A percentile compares a stretch with the other conserved stretches of the same genome.
These are phyloP conservation scores for Caenorhabditis virilis DNA, from an alignment of 2,888 invertebrate genomes.

Conservation along the genomic window DNA sequence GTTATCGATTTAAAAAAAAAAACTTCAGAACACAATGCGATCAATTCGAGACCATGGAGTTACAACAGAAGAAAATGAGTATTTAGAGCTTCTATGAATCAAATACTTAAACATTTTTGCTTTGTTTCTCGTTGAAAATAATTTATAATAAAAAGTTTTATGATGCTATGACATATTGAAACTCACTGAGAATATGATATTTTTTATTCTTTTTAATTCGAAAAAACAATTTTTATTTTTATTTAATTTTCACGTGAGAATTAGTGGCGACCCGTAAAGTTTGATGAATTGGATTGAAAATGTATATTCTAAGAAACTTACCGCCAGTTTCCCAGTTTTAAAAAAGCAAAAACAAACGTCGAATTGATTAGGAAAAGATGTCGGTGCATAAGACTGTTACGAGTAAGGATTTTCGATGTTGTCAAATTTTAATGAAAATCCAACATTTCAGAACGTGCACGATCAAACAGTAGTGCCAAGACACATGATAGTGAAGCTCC, in stretches of 20 bases:
- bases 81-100: conserved; percentile 3
- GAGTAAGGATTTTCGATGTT: too few species aligned
- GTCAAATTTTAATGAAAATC: too few species aligned
- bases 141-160: background rate
- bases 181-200: background rate
- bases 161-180: background rate
- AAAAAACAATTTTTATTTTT: background rate
- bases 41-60: background rate
- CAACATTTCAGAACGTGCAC: conserved; percentile 2
- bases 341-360: too few species aligned
- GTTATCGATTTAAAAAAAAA: background rate
- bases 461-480: conserved; percentile 1
- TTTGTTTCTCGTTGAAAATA: too few species aligned
- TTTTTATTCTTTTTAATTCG: background rate
- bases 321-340: too few species aligned
- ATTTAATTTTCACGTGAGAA: too few species aligned
- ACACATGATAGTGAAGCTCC: conserved; percentile 3
- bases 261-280: too few species aligned
- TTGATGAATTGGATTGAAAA: too few species aligned
- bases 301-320: too few species aligned
- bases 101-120: too few species aligned
- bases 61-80: conserved; percentile 1
- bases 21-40: background rate
- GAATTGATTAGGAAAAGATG: too few species aligned
- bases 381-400: too few species aligned